These are phyloP conservation scores for Moxostoma hubbsi DNA, from an alignment of 2,797 vertebrate genomes.

Conservation along the genomic window DNA sequence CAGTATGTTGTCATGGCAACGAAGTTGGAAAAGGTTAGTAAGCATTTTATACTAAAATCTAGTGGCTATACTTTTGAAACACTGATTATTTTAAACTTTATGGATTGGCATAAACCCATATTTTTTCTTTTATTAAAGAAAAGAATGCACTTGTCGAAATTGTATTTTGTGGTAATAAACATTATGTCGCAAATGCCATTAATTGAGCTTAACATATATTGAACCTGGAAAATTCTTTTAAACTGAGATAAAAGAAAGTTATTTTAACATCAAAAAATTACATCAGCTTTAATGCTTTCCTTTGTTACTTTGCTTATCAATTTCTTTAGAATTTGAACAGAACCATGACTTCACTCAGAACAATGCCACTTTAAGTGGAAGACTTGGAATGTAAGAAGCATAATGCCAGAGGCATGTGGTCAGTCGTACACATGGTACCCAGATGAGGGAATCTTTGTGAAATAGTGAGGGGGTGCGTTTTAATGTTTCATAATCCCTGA, in stretches of 20 bases:
- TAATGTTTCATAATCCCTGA: constrained; percentile 29
- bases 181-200: background rate
- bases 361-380: constrained; percentile 5
- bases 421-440: constrained; percentile 2
- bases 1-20: too few relatives aligned
- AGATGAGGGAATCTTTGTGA: constrained; percentile 33
- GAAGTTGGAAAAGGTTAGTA: too few relatives aligned
- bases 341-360: background rate
- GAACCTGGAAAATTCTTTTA: background rate
- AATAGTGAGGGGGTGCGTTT: constrained; percentile 5
- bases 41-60: too few relatives aligned
- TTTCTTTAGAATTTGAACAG: background rate
- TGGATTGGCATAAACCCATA: too few relatives aligned
- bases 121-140: too few relatives aligned
- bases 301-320: background rate
- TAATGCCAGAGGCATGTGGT: constrained; percentile 6
- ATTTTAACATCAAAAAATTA: background rate
- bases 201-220: too few relatives aligned
- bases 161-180: background rate
- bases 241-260: background rate
- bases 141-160: too few relatives aligned
- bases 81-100: too few relatives aligned
- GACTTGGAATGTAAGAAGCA: background rate
- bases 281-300: background rate
- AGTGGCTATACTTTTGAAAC: too few relatives aligned